These are phyloP conservation scores for Canis aureus DNA, from an alignment of 2,113 vertebrate genomes.

Conservation along the genomic window DNA sequence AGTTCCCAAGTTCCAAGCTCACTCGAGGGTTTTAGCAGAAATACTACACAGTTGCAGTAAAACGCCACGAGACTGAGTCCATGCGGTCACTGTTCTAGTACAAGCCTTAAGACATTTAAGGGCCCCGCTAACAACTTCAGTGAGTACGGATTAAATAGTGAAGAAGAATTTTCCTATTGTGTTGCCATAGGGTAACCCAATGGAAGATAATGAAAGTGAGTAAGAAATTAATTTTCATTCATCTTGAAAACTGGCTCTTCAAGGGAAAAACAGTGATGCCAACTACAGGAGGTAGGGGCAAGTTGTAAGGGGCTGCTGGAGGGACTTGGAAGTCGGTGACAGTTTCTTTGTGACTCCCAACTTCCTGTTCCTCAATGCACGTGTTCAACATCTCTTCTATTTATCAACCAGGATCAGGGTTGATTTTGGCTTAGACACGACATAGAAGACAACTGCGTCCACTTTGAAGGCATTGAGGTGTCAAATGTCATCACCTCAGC, in stretches of 20 bases:
- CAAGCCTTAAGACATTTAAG: not conserved
- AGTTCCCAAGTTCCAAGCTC: not conserved
- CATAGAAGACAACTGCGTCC: not conserved
- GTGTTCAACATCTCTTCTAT: not conserved
- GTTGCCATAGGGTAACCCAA: not conserved
- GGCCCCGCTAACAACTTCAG: not conserved
- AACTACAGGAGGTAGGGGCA: not conserved
- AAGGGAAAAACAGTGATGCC: not conserved
- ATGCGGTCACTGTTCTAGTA: not conserved
- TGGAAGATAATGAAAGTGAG: not conserved
- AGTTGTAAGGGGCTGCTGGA: not conserved
- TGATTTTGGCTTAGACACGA: not conserved
- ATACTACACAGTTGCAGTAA: accelerated
- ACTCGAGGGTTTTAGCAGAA: not conserved
- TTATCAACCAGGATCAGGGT: not conserved
- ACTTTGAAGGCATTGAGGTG: not conserved
- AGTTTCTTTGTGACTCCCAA: too few relatives aligned
- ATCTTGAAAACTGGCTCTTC: not conserved
- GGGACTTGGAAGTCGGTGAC: not conserved
- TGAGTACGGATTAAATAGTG: not conserved
- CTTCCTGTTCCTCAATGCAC: not conserved
- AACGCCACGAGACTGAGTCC: not conserved
- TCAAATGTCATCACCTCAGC: not conserved
- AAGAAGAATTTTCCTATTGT: not conserved
- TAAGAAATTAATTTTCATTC: not conserved